These are phyloP conservation scores for Periphyllus acericola DNA, from an alignment of 2,888 invertebrate genomes.

Conservation along the genomic window DNA sequence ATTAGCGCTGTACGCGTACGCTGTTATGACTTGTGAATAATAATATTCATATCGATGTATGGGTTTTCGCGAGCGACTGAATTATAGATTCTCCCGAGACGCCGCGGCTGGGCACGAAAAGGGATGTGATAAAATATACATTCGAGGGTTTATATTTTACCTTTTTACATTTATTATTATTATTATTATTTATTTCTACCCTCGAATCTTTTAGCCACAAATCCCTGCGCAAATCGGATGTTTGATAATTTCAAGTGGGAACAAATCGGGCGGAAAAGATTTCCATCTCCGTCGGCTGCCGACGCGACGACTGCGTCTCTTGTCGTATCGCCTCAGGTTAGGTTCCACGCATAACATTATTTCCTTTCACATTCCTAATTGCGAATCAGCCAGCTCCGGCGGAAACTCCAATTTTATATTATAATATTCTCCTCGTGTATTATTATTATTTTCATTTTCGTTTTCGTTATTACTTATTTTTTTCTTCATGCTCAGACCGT, in stretches of 20 bases:
- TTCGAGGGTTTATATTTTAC: no score
- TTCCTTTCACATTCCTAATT: slow-evolving; percentile 54
- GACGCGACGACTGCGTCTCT: slow-evolving; percentile 3
- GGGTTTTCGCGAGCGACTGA: no score
- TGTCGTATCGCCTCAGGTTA: slow-evolving; percentile 38
- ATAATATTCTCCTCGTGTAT: slow-evolving; percentile 18
- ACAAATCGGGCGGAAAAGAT: slow-evolving; percentile 54
- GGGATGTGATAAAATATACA: no score
- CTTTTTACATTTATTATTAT: no score
- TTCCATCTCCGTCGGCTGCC: slow-evolving; percentile 42
- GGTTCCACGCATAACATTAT: slow-evolving; percentile 53
- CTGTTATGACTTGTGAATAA: no score
- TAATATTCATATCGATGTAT: no score
- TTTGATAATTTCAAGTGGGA: slow-evolving; percentile 47
- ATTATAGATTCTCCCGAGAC: no score
- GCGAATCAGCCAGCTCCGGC: slow-evolving; percentile 54
- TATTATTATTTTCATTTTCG: slow-evolving; percentile 39
- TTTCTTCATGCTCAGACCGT: not conserved
- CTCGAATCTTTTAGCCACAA: not conserved
- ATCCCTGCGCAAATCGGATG: slow-evolving; percentile 39
- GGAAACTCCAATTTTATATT: slow-evolving; percentile 56
- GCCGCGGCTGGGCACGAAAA: no score
- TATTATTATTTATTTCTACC: slow-evolving; percentile 34
- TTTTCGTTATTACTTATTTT: slow-evolving; percentile 14
- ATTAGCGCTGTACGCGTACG: no score